A percentile compares a stretch with the other conserved stretches of the same genome.
phyloP scores from a whole-genome alignment of 2,113 vertebrate genomes.

The Microcebus griseorufus region DNA sequence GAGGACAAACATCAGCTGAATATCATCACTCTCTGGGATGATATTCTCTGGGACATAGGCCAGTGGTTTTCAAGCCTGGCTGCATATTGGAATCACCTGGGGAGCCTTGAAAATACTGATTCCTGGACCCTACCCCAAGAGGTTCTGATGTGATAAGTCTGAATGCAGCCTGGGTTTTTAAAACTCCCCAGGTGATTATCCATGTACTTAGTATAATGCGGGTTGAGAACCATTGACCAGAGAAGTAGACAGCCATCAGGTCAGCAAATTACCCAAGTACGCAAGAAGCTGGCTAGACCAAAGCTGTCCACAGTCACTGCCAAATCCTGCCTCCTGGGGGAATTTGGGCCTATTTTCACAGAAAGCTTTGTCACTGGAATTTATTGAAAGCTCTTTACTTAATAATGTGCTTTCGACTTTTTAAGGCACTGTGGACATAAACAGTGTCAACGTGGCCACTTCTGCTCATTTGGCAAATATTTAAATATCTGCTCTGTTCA shows the following conservation, averaged over 20 bases:
- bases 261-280: background rate
- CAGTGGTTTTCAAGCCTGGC: background rate
- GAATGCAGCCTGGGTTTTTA: background rate
- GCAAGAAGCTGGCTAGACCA: background rate
- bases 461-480: background rate
- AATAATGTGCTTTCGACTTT: background rate
- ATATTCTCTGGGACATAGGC: background rate
- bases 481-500: background rate
- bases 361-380: background rate
- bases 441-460: background rate
- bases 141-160: background rate
- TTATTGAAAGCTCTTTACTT: background rate
- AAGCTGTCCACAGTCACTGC: background rate
- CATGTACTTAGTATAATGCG: too few relatives aligned
- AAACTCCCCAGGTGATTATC: too few relatives aligned
- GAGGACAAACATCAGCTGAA: too few relatives aligned
- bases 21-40: background rate
- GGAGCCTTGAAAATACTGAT: background rate
- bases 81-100: background rate
- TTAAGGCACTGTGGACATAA: background rate
- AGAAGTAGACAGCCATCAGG: background rate
- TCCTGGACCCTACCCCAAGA: background rate
- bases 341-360: background rate
- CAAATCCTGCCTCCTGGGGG: background rate
- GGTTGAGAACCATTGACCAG: background rate